Conservation (phyloP, 2,113 vertebrate genomes). For the Oreochromis niloticus region DNA sequence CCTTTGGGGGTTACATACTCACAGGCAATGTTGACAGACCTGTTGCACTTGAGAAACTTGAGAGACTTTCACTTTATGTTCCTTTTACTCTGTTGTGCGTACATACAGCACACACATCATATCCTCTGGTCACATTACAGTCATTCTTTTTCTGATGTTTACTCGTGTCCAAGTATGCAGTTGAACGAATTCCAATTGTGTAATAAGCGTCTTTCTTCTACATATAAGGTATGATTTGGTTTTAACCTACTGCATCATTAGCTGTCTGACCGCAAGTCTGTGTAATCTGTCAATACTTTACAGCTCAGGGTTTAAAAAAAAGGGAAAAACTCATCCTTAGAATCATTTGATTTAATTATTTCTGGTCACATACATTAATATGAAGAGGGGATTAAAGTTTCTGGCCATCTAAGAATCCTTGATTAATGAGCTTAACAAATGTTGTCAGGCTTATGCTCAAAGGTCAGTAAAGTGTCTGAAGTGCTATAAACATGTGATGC, state of each 20-base stretch:
- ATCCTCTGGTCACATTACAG: background rate
- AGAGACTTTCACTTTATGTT: background rate
- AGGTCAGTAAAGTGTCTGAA: background rate
- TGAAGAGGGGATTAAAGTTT: background rate
- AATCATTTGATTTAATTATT: slow-evolving; percentile 16
- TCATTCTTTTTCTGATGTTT: background rate
- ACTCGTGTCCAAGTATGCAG: background rate
- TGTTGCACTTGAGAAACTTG: slow-evolving; percentile 25
- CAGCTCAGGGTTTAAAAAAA: background rate
- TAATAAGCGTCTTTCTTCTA: background rate
- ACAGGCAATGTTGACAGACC: slow-evolving; percentile 33
- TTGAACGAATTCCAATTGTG: background rate
- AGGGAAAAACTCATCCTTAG: background rate
- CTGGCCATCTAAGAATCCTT: slow-evolving; percentile 6
- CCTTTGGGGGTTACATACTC: background rate
- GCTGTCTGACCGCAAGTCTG: background rate
- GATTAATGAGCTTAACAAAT: slow-evolving; percentile 8
- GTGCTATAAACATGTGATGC: background rate
- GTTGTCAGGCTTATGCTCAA: background rate
- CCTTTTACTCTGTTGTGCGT: background rate
- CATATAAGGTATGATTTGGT: slow-evolving; percentile 8
- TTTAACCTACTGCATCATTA: background rate
- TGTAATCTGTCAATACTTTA: background rate
- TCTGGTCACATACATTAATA: background rate
- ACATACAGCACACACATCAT: background rate